phyloP scores from a whole-genome alignment of 2,888 invertebrate genomes.

The Chalcis sispes region DNA sequence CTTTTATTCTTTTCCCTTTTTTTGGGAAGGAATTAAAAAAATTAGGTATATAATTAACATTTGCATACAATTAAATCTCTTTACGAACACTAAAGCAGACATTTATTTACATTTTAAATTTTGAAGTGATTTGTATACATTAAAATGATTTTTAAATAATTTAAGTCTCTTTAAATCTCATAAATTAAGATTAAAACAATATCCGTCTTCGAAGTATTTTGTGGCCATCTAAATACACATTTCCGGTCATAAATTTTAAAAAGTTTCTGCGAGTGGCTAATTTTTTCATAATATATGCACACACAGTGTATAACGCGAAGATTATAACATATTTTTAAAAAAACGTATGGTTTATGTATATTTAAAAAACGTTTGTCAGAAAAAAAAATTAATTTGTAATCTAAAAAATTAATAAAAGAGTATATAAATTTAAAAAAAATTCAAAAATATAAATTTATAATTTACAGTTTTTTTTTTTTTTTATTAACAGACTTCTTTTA shows the following conservation, averaged over 20 bases:
- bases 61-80: conserved; percentile 53
- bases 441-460: no score
- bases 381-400: no score
- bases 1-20: conserved; percentile 45
- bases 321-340: conserved; percentile 25
- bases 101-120: conserved; percentile 17
- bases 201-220: conserved; percentile 9
- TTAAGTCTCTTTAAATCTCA: conserved; percentile 25
- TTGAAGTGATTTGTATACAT: conserved; percentile 2
- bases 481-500: no score
- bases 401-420: no score
- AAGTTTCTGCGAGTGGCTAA: conserved; percentile 3
- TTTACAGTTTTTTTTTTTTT: no score
- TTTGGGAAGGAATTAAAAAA: conserved; percentile 25
- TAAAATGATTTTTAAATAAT: conserved; percentile 27
- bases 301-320: conserved; percentile 12
- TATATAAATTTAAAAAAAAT: no score
- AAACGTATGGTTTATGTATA: not conserved
- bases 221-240: conserved; percentile 23
- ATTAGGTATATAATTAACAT: conserved; percentile 38
- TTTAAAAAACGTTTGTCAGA: no score
- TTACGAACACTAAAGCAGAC: conserved; percentile 13
- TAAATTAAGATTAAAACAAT: conserved; percentile 34
- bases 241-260: conserved; percentile 45
- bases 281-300: conserved; percentile 5